Evolutionary conservation across 2,113 vertebrate species (phyloP), one percentile per base, ranked within the genome.

Genomic region (Scatophagus argus): DNA sequence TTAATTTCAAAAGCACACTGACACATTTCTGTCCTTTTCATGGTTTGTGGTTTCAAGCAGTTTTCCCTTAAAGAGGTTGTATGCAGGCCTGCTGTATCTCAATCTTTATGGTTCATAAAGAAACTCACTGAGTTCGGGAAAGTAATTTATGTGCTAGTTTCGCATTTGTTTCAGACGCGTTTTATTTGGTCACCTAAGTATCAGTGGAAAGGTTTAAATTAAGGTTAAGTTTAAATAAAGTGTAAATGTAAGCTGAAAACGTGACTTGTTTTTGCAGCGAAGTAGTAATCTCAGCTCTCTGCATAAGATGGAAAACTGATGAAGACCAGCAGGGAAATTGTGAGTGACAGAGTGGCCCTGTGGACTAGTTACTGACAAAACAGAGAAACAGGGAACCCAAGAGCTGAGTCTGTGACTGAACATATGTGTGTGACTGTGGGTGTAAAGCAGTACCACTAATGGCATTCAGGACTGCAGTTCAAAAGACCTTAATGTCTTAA

Each of bases 1-100:
- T 90, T 93, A 87, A 91, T 92, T 90, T 90, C 80, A 88, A 93
- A 93, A 93, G 89, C 89, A 91, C 86, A 90, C 88, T 85, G 65
- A 92, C 91, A 93, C 91, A 76, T 91, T 89, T 89, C 77, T 85
- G 79, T n/a, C 9, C 88, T 77, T 81, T 91, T 89, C 79, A 87
- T 81, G 86, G 90, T 81, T 80, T 90, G 89, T 85, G 91, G 92
- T 89, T 90, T 85, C 12, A 25, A 84, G 52, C 88, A 88, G 90
- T 78, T 84, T 81, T 87, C 77, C 72, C 84, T 88, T 82, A 56
- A 87, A 89, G 74, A 84, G 88, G 72, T 77, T 19, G 60, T 65
- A 63, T 34, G 79, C 65, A 63, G 81, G 81, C 81, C 88, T 92
- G 89, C 77, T 79, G 54, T 25, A 82, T 79, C 81, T 82, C 81